Percentiles rank a stretch among this genome's conserved stretches.
Conservation (phyloP, 2,888 invertebrate genomes). For the Stenotaenia linearis region DNA sequence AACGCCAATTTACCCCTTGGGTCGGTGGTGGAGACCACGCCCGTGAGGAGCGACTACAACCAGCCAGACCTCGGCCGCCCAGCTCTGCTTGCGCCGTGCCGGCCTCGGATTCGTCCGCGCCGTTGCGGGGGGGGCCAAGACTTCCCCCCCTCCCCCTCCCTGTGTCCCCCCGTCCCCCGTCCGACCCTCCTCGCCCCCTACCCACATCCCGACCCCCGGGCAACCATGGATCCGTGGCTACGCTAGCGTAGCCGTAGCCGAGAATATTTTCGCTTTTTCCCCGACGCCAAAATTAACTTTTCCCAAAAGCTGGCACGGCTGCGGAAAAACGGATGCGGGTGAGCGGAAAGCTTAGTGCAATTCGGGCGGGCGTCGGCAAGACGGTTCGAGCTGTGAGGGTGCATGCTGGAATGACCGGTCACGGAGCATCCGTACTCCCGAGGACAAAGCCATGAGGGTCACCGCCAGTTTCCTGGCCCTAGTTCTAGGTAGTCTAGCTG, state of each 20-base stretch:
- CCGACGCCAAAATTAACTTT: neutral
- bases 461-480: conserved; percentile 35
- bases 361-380: neutral
- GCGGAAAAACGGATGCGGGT: neutral
- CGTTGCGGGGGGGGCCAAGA: conserved; percentile 28
- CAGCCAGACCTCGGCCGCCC: conserved; percentile 12
- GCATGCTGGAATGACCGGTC: conserved; percentile 37
- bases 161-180: conserved; percentile 33
- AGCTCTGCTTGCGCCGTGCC: conserved; percentile 13
- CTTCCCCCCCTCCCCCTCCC: conserved; percentile 33
- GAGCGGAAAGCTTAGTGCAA: neutral
- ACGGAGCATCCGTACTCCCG: conserved; percentile 34
- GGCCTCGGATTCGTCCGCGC: conserved; percentile 26
- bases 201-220: neutral
- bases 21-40: conserved; percentile 1
- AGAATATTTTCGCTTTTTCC: no score
- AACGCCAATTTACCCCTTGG: neutral
- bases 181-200: conserved; percentile 30
- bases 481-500: conserved; percentile 36
- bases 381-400: conserved; percentile 22
- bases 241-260: no score
- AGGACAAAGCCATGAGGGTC: conserved; percentile 37
- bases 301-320: neutral
- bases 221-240: no score
- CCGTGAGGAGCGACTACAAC: neutral